Evolutionary conservation across 2,888 invertebrate genomes (phyloP).

Genomic region (Morpho helenor): DNA sequence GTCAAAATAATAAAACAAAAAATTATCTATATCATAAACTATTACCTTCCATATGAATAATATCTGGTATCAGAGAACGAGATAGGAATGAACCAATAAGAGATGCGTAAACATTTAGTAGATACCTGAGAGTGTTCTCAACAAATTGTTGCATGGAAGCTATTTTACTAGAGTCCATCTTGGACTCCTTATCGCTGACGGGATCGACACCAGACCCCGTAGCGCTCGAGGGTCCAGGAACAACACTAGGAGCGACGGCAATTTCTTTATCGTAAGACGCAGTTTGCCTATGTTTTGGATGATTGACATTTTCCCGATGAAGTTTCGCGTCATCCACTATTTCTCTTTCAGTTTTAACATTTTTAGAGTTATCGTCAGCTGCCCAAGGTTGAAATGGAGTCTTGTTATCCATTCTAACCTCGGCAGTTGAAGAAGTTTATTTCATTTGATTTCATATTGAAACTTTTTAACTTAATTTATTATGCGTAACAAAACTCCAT

Average conservation of each 20-base stretch:
- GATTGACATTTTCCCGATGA: constrained; percentile 79
- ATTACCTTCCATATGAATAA: background rate
- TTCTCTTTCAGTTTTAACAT: constrained; percentile 71
- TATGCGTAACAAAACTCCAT: constrained; percentile 79
- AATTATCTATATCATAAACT: background rate
- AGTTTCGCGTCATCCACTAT: constrained; percentile 78
- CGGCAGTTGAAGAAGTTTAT: constrained; percentile 47
- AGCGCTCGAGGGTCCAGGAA: constrained; percentile 62
- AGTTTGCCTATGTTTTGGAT: constrained; percentile 79
- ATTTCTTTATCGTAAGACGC: constrained; percentile 77
- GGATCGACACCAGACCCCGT: constrained; percentile 47
- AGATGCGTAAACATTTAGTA: constrained; percentile 17
- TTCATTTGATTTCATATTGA: constrained; percentile 63
- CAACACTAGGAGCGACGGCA: constrained; percentile 57
- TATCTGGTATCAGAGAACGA: background rate
- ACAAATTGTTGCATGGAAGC: constrained; percentile 81
- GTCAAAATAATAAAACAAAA: no score
- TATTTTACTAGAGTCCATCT: constrained; percentile 71
- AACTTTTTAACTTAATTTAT: constrained; percentile 58
- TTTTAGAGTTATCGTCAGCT: constrained; percentile 68
- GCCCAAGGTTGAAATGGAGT: constrained; percentile 77
- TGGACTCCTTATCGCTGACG: constrained; percentile 50
- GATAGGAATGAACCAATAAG: background rate
- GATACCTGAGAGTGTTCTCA: constrained; percentile 82
- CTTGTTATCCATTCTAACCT: constrained; percentile 72